Evolutionary conservation across 2,888 invertebrate species (phyloP).

Genomic region (Acanthoscelides obtectus): DNA sequence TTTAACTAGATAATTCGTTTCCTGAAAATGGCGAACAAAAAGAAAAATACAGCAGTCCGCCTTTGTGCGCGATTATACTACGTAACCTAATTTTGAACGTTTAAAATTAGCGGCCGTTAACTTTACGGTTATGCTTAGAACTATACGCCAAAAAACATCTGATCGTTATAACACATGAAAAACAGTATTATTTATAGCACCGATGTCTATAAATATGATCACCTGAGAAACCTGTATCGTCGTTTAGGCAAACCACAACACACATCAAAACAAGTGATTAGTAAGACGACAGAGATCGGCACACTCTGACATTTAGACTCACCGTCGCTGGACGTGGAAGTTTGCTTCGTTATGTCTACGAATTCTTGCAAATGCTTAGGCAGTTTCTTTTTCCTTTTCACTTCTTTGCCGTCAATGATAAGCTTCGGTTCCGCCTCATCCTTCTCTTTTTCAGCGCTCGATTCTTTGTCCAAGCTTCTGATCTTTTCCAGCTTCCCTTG

Average conservation of each 20-base stretch:
- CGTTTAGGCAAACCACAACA: neutral
- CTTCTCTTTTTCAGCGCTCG: slow-evolving; percentile 4
- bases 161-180: neutral
- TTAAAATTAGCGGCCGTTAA: slow-evolving; percentile 24
- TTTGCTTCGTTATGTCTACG: slow-evolving; percentile 47
- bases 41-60: neutral
- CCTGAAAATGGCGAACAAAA: slow-evolving; percentile 7
- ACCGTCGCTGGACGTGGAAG: slow-evolving; percentile 45
- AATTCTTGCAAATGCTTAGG: slow-evolving; percentile 79
- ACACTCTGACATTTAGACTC: slow-evolving; percentile 40
- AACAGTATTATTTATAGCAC: neutral
- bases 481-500: slow-evolving; percentile 40
- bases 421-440: slow-evolving; percentile 42
- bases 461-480: slow-evolving; percentile 27
- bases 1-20: slow-evolving; percentile 2
- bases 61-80: slow-evolving; percentile 3
- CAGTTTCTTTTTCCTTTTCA: slow-evolving; percentile 59
- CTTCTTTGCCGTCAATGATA: slow-evolving; percentile 63
- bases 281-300: slow-evolving; percentile 27
- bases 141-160: neutral
- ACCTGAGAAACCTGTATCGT: neutral
- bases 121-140: neutral
- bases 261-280: neutral
- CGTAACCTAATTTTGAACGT: slow-evolving; percentile 30
- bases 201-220: neutral